Conservation (phyloP, 2,888 invertebrate species). For the Leucozona laternaria region DNA sequence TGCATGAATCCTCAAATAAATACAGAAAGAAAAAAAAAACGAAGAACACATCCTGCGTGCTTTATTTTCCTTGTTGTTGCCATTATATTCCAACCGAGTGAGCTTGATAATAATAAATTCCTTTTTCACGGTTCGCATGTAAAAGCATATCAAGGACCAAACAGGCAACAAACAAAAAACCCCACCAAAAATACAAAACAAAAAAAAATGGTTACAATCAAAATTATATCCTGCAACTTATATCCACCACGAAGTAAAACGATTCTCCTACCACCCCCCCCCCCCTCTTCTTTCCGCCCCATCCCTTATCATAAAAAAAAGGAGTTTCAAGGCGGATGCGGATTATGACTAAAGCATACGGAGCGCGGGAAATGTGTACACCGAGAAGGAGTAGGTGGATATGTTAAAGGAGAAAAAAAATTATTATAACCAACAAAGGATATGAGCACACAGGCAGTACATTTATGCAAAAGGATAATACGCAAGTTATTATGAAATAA, state of each 20-base stretch:
- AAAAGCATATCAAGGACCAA: slow-evolving; percentile 73
- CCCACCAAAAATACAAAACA: slow-evolving; percentile 15
- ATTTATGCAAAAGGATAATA: slow-evolving; percentile 73
- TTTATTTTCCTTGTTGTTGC: slow-evolving; percentile 42
- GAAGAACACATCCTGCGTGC: slow-evolving; percentile 56
- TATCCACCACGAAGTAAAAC: slow-evolving; percentile 12
- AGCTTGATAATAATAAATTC: slow-evolving; percentile 75
- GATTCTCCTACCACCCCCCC: no score
- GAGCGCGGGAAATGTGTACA: background rate
- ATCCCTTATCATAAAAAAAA: background rate
- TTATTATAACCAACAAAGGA: slow-evolving; percentile 60
- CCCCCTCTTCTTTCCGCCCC: background rate
- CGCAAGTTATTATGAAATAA: slow-evolving; percentile 76
- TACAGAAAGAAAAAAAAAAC: background rate
- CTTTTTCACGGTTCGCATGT: slow-evolving; percentile 74
- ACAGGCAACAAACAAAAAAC: slow-evolving; percentile 60
- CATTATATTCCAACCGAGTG: slow-evolving; percentile 68
- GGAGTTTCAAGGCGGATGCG: slow-evolving; percentile 40
- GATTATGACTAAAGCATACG: slow-evolving; percentile 69
- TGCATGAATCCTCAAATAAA: slow-evolving; percentile 59
- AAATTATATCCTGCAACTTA: slow-evolving; percentile 23
- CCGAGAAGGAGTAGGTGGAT: no score
- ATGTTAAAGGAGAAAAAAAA: slow-evolving; percentile 9
- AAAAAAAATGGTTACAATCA: slow-evolving; percentile 64
- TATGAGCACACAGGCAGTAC: slow-evolving; percentile 52